phyloP scores from a whole-genome alignment of 1,140 invertebrate species.

The Aculops lycopersici region DNA sequence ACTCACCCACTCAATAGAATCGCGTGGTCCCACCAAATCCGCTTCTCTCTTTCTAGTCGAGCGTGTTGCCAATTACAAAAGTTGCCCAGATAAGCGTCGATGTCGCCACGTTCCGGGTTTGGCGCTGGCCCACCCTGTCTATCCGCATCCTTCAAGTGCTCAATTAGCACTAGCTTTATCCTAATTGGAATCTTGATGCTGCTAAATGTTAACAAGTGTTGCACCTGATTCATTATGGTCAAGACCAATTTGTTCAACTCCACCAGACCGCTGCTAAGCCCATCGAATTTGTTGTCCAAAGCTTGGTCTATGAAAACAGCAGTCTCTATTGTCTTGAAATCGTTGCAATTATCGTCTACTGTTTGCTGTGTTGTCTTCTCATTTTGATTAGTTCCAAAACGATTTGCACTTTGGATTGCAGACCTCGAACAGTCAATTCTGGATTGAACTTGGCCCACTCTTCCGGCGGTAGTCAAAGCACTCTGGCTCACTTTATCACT shows the following conservation, averaged over 20 bases:
- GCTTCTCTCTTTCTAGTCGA: conserved; percentile 6
- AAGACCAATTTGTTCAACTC: conserved; percentile 13
- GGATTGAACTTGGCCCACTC: too few species aligned
- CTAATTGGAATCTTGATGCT: conserved; percentile 10
- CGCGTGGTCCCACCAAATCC: conserved; percentile 21
- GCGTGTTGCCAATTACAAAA: conserved; percentile 16
- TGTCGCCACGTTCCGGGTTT: conserved; percentile 12
- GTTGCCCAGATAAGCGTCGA: conserved; percentile 15
- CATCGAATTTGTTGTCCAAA: conserved; percentile 9
- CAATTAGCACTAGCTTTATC: conserved; percentile 10
- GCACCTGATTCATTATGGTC: conserved; percentile 12
- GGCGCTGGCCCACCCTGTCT: conserved; percentile 8
- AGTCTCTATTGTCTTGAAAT: conserved; percentile 12
- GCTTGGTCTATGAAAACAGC: conserved; percentile 13
- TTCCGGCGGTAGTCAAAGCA: too few species aligned
- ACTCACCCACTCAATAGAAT: conserved; percentile 19
- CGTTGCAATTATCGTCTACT: neutral
- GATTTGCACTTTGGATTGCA: too few species aligned
- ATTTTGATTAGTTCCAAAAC: too few species aligned
- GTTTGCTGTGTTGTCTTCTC: too few species aligned
- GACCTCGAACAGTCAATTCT: too few species aligned
- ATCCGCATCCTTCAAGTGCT: conserved; percentile 8
- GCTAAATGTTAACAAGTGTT: conserved; percentile 11
- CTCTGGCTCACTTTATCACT: too few species aligned
- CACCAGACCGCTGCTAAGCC: conserved; percentile 4